Percentiles rank a stretch among this genome's conserved stretches.
These are phyloP conservation scores for Lasioglossum zephyrum DNA, from an alignment of 2,888 invertebrate genomes.

Conservation along the genomic window DNA sequence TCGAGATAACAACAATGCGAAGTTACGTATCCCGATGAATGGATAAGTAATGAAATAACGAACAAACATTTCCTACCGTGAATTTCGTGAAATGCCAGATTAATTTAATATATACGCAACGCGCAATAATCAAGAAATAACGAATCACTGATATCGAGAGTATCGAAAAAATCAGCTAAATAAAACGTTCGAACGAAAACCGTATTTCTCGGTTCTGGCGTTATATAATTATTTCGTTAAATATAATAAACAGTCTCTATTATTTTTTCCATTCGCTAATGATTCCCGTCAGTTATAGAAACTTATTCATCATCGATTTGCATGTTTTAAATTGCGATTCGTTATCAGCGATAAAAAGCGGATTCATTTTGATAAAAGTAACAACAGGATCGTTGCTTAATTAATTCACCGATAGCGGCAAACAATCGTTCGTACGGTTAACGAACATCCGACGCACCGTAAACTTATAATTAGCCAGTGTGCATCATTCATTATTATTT, in stretches of 20 bases:
- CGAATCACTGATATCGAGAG: not conserved
- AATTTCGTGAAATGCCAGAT: constrained; percentile 21
- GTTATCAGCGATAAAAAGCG: not conserved
- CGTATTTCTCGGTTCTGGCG: not conserved
- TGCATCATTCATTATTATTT: constrained; percentile 21
- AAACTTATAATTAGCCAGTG: constrained; percentile 4
- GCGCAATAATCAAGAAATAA: constrained; percentile 29
- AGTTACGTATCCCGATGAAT: constrained; percentile 20
- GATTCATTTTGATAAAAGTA: not conserved
- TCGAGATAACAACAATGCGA: constrained; percentile 20
- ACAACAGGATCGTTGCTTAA: not conserved
- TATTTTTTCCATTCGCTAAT: not conserved
- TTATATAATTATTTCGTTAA: not conserved
- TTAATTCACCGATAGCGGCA: constrained; percentile 10
- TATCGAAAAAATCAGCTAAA: not conserved
- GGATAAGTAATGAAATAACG: constrained; percentile 4
- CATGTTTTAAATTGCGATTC: not conserved
- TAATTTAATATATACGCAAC: constrained; percentile 20
- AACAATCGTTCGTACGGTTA: constrained; percentile 6
- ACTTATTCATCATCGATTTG: not conserved
- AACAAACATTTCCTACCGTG: constrained; percentile 19
- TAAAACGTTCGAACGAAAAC: not conserved
- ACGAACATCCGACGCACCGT: not conserved
- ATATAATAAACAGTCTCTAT: not conserved
- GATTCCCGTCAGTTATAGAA: not conserved